Percentiles rank a stretch among this genome's conserved stretches.
These are phyloP conservation scores for Bombus confusus DNA, from an alignment of 1,140 invertebrate species.

Conservation along the genomic window DNA sequence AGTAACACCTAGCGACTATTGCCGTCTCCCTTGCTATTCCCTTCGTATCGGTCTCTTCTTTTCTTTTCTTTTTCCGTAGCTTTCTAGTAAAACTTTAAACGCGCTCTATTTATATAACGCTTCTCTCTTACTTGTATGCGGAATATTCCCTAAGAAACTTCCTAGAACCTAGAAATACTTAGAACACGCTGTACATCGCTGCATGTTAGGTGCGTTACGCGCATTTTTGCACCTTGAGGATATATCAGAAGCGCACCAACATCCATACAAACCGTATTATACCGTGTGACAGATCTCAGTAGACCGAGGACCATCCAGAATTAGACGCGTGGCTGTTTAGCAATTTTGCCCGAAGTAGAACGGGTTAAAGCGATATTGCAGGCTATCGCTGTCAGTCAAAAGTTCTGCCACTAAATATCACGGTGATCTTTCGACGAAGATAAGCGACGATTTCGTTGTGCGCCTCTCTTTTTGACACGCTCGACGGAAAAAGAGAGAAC, in stretches of 20 bases:
- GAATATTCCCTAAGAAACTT: background rate
- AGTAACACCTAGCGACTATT: no score
- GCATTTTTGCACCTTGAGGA: background rate
- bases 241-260: background rate
- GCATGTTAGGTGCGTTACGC: background rate
- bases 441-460: background rate
- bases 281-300: background rate
- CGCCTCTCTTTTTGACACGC: background rate
- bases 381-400: conserved; percentile 9
- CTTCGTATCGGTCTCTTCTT: no score
- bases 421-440: conserved; percentile 22
- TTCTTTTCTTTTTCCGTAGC: no score
- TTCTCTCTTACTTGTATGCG: no score
- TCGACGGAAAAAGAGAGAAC: background rate
- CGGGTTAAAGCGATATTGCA: background rate
- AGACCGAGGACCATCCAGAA: background rate
- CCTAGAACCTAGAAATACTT: no score
- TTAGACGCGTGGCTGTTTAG: background rate
- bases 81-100: background rate
- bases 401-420: conserved; percentile 33
- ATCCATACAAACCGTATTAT: background rate
- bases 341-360: background rate
- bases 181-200: background rate
- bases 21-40: no score
- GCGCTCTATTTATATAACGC: no score